phyloP scores from a whole-genome alignment of 2,888 invertebrate genomes.

The Allygus modestus region DNA sequence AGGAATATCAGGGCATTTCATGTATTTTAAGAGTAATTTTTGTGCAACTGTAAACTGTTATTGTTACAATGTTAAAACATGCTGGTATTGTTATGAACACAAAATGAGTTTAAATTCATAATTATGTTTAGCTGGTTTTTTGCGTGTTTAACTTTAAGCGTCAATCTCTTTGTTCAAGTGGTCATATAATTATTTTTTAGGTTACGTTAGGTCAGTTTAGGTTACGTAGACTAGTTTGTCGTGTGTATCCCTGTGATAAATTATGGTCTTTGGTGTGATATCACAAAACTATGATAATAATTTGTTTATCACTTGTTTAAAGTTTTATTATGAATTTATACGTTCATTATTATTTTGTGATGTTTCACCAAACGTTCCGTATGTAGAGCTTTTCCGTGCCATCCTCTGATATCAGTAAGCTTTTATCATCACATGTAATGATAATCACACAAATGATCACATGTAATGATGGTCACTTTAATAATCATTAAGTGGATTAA shows the following conservation, averaged over 20 bases:
- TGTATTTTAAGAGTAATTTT: not conserved
- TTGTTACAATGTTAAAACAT: too few relatives aligned
- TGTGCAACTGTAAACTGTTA: not conserved
- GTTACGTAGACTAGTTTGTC: not conserved
- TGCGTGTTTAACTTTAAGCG: too few relatives aligned
- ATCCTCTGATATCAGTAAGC: not conserved
- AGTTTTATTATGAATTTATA: not conserved
- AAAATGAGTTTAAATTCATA: too few relatives aligned
- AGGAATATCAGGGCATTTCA: not conserved
- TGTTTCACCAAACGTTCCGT: not conserved
- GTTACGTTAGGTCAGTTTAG: not conserved
- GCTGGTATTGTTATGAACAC: too few relatives aligned
- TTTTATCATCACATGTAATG: not conserved
- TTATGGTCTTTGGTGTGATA: not conserved
- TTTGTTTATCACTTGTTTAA: not conserved
- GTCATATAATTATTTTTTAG: too few relatives aligned
- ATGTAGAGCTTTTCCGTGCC: slow-evolving; percentile 1
- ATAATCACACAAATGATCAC: too few relatives aligned
- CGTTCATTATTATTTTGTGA: not conserved
- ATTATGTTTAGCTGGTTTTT: too few relatives aligned
- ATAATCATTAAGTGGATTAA: too few relatives aligned
- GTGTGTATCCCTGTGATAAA: slow-evolving; percentile 3
- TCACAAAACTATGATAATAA: not conserved
- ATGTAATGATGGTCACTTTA: too few relatives aligned
- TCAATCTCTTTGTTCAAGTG: too few relatives aligned